Evolutionary conservation across 2,888 invertebrate genomes (phyloP).

Genomic region (Rhagophthalmus giganteus): DNA sequence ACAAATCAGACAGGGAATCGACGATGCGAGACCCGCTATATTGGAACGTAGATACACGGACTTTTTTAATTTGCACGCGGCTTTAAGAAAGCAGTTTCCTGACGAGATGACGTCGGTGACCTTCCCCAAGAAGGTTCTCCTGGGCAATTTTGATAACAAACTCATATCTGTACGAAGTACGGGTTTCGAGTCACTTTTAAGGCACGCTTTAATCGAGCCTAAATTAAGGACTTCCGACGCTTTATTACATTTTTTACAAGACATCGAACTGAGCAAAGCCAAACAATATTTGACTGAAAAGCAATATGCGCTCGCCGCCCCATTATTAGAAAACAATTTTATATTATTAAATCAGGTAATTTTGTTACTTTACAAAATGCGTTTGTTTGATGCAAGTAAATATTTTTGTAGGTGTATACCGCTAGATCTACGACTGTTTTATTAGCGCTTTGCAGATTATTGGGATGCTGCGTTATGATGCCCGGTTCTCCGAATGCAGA

Average conservation of each 20-base stretch:
- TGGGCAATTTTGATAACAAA: conserved; percentile 72
- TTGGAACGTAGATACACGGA: conserved; percentile 75
- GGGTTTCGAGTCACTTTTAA: conserved; percentile 67
- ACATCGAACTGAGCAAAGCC: conserved; percentile 65
- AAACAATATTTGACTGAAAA: conserved; percentile 62
- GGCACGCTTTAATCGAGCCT: conserved; percentile 60
- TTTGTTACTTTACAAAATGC: background rate
- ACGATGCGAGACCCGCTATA: conserved; percentile 65
- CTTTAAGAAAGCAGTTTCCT: conserved; percentile 64
- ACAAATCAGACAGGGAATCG: conserved; percentile 62
- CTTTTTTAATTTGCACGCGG: conserved; percentile 67
- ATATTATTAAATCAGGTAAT: conserved; percentile 64
- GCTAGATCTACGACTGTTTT: conserved; percentile 71
- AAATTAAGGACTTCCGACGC: conserved; percentile 62
- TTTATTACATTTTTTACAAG: conserved; percentile 67
- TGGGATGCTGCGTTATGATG: conserved; percentile 61
- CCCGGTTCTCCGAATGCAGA: conserved; percentile 63
- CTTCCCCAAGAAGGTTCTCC: conserved; percentile 70
- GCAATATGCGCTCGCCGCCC: conserved; percentile 64
- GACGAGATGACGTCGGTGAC: conserved; percentile 58
- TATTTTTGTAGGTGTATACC: conserved; percentile 59
- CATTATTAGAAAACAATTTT: conserved; percentile 69
- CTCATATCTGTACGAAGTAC: conserved; percentile 66
- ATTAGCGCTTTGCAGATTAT: conserved; percentile 67
- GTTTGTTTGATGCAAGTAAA: no score